Conservation (phyloP, 92 coral and sea anemone genomes). For the Micromussa lordhowensis region DNA sequence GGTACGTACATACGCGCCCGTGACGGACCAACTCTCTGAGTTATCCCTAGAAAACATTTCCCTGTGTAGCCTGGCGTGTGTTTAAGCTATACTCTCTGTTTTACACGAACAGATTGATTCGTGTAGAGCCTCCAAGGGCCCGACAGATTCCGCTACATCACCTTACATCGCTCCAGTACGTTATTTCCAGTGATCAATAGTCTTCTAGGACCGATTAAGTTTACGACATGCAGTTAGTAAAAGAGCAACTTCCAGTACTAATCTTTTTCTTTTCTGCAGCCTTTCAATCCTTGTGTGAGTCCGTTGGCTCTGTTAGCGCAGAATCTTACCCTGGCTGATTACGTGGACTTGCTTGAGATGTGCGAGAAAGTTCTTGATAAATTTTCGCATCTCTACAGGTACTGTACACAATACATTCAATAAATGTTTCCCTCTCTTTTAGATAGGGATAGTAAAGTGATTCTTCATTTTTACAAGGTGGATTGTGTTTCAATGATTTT, state of each 20-base stretch:
- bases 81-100: background rate
- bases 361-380: conserved; percentile 72
- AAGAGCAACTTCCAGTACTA: too few relatives aligned
- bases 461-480: background rate
- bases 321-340: conserved; percentile 75
- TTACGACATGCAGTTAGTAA: too few relatives aligned
- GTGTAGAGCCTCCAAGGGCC: background rate
- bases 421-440: background rate
- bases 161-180: too few relatives aligned
- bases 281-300: conserved; percentile 65
- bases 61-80: background rate
- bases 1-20: conserved; percentile 43
- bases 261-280: conserved; percentile 42
- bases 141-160: background rate
- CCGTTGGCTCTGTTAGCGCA: conserved; percentile 76
- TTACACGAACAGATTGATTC: background rate
- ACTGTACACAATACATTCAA: background rate
- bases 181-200: too few relatives aligned
- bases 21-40: background rate
- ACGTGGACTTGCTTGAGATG: conserved; percentile 67
- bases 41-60: background rate
- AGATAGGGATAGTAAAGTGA: background rate
- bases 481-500: background rate
- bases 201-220: too few relatives aligned
- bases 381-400: conserved; percentile 79